Evolutionary conservation across 2,888 invertebrate species (phyloP).

Genomic region (Eustalomyia histrio): DNA sequence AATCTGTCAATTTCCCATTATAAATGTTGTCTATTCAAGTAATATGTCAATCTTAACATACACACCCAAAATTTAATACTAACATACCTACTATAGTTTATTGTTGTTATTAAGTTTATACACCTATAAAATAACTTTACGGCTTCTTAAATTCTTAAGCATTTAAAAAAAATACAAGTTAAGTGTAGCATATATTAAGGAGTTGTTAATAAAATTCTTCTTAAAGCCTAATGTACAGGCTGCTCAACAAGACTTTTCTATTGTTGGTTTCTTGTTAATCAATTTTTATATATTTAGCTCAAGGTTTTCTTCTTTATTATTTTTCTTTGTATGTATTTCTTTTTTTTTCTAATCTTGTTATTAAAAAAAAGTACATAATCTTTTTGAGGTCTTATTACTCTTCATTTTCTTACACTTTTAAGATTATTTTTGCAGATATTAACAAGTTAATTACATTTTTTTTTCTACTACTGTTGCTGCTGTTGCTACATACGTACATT

Average conservation of each 20-base stretch:
- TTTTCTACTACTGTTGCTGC: constrained; percentile 20
- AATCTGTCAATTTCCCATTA: not conserved
- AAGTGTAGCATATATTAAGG: constrained; percentile 39
- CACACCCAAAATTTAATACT: not conserved
- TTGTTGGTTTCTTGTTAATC: not conserved
- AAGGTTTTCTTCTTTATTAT: constrained; percentile 43
- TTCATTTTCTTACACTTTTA: constrained; percentile 5
- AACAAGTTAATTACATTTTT: constrained; percentile 62
- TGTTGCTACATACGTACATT: not conserved
- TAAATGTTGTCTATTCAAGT: not conserved
- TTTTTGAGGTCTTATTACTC: constrained; percentile 17
- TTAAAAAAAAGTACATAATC: constrained; percentile 13
- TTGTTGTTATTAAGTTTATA: not conserved
- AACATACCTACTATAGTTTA: not conserved
- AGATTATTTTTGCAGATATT: constrained; percentile 45
- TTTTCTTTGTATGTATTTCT: not conserved
- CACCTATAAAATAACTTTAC: not conserved
- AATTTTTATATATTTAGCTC: constrained; percentile 27
- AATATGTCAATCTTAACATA: not conserved
- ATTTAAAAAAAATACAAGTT: constrained; percentile 20
- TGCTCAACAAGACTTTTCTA: constrained; percentile 28
- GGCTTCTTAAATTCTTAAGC: constrained; percentile 41
- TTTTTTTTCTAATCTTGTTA: constrained; percentile 21
- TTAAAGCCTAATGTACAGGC: constrained; percentile 35
- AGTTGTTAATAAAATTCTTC: constrained; percentile 46